A percentile compares a stretch with the other conserved stretches of the same genome.
Conservation (phyloP, 1,140 invertebrate genomes). For the Pseudomyrmex sp. region DNA sequence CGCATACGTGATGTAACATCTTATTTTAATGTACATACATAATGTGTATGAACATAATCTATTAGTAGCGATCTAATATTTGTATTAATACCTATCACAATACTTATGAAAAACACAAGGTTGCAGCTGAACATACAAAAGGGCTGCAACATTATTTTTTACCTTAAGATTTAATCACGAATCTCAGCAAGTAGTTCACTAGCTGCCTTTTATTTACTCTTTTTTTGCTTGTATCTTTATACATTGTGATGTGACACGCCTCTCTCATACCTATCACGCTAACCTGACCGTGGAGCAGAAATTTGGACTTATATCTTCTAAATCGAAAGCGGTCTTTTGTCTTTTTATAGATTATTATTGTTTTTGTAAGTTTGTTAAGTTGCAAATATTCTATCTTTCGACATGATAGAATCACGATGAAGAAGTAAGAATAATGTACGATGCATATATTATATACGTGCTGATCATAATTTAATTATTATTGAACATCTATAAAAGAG, state of each 20-base stretch:
- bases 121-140: constrained; percentile 84
- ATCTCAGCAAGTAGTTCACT: constrained; percentile 68
- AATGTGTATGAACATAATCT: constrained; percentile 59
- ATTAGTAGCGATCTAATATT: constrained; percentile 69
- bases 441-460: too few species aligned
- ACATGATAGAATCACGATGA: too few species aligned
- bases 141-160: constrained; percentile 81
- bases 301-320: too few species aligned
- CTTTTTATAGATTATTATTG: too few species aligned
- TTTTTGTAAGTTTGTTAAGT: too few species aligned
- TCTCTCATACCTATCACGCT: too few species aligned
- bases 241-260: background rate
- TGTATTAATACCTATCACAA: constrained; percentile 69
- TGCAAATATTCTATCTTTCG: too few species aligned
- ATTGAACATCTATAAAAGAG: too few species aligned
- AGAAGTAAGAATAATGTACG: too few species aligned
- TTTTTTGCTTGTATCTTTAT: background rate
- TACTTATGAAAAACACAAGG: constrained; percentile 81
- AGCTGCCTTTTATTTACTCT: constrained; percentile 74
- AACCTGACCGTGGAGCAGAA: too few species aligned
- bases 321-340: too few species aligned
- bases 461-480: too few species aligned
- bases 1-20: constrained; percentile 16
- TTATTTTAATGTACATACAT: constrained; percentile 20
- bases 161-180: constrained; percentile 62